Percentiles rank a stretch among this genome's conserved stretches.
phyloP scores from a whole-genome alignment of 1,140 invertebrate species.

The Octopus bimaculoides region DNA sequence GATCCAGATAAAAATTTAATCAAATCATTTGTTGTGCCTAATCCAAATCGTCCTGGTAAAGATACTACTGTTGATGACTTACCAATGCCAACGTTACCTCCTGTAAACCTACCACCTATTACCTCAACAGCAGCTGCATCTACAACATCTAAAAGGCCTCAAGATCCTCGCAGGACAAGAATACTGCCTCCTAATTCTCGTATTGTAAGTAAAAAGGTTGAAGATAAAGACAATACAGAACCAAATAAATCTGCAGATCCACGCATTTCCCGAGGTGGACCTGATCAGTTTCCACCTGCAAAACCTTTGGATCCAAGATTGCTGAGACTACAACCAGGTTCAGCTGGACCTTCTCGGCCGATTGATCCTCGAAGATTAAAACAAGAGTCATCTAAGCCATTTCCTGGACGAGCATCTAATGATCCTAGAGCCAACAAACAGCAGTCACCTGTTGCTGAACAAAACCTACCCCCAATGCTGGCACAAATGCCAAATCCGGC shows the following conservation, averaged over 20 bases:
- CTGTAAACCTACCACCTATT: not conserved
- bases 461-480: not conserved
- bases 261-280: constrained; percentile 27
- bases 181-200: not conserved
- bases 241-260: constrained; percentile 26
- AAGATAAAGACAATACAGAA: not conserved
- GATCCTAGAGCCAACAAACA: not conserved
- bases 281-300: constrained; percentile 14
- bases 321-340: constrained; percentile 23
- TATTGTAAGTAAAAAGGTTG: not conserved
- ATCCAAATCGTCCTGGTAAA: not conserved
- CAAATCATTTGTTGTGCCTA: constrained; percentile 1
- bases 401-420: not conserved
- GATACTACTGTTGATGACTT: not conserved
- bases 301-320: constrained; percentile 25
- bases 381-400: constrained; percentile 17
- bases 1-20: not conserved
- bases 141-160: not conserved
- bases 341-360: constrained; percentile 14
- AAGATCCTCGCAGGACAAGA: not conserved
- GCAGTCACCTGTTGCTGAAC: not conserved
- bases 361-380: constrained; percentile 17
- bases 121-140: not conserved
- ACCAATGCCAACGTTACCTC: not conserved
- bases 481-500: constrained; percentile 3